phyloP scores from a whole-genome alignment of 2,888 invertebrate genomes.

The Doris montereyensis region DNA sequence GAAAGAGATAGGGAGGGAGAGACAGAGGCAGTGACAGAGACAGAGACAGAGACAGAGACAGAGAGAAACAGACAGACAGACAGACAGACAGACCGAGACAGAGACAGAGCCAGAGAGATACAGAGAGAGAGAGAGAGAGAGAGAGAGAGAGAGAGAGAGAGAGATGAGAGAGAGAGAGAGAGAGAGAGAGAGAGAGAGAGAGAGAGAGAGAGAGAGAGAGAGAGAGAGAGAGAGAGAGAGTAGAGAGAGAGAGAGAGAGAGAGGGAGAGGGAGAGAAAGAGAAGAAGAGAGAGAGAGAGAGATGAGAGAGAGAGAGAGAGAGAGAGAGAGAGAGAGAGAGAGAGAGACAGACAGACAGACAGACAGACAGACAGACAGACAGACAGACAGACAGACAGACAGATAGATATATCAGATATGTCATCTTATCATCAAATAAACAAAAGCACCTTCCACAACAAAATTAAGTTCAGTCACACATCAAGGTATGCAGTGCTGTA shows the following conservation, averaged over 20 bases:
- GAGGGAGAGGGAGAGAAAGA: slow-evolving; percentile 34
- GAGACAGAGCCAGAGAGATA: too few relatives aligned
- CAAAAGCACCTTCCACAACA: too few relatives aligned
- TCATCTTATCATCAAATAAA: too few relatives aligned
- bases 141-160: neutral
- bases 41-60: neutral
- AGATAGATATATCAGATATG: neutral
- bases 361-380: slow-evolving; percentile 5
- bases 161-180: too few relatives aligned
- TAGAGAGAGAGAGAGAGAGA: slow-evolving; percentile 27
- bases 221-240: slow-evolving; percentile 29
- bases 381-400: neutral
- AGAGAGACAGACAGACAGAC: slow-evolving; percentile 20
- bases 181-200: neutral
- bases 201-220: slow-evolving; percentile 2
- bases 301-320: neutral
- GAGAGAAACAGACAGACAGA: neutral
- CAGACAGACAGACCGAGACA: too few relatives aligned
- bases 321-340: slow-evolving; percentile 2
- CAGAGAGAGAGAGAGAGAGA: neutral
- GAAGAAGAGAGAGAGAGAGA: slow-evolving; percentile 20
- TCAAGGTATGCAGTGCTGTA: too few relatives aligned
- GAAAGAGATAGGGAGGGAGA: slow-evolving; percentile 27
- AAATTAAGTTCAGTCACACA: too few relatives aligned
- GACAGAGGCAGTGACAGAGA: slow-evolving; percentile 22